Conservation (phyloP, 53 echinoderm and acorn worm species). For the Mesocentrotus franciscanus region DNA sequence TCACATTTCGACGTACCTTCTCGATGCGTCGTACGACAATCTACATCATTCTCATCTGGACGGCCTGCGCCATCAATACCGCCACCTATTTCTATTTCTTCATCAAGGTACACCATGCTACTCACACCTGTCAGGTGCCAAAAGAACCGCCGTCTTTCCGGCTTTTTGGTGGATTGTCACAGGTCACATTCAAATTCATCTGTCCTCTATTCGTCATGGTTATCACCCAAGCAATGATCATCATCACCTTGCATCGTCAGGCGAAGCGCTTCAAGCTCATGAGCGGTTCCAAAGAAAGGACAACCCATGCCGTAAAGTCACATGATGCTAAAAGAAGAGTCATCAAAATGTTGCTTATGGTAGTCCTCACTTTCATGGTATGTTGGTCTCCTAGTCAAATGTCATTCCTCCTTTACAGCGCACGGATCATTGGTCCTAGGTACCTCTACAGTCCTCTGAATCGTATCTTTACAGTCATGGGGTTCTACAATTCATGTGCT, state of each 20-base stretch:
- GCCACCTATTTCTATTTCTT: constrained; percentile 3
- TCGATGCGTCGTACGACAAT: not conserved
- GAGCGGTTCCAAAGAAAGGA: not conserved
- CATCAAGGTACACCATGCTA: not conserved
- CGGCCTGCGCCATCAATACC: not conserved
- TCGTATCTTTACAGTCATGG: constrained; percentile 48
- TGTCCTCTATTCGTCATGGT: constrained; percentile 34
- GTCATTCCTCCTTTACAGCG: constrained; percentile 34
- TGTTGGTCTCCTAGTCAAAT: constrained; percentile 38
- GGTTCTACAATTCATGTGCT: constrained; percentile 50
- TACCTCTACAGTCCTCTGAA: constrained; percentile 38
- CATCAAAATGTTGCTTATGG: constrained; percentile 14
- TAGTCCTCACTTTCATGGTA: not conserved
- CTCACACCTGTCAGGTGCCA: not conserved
- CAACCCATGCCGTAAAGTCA: not conserved
- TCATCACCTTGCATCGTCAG: constrained; percentile 40
- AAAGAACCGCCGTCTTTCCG: not conserved
- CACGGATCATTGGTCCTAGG: not conserved
- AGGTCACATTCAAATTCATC: constrained; percentile 43
- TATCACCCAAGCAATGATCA: constrained; percentile 17
- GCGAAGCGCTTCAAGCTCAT: constrained; percentile 9
- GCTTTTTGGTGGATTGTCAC: not conserved
- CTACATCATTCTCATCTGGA: constrained; percentile 33
- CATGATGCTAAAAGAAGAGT: constrained; percentile 14
- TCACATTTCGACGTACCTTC: constrained; percentile 24